Base-by-base conservation (phyloP, 2,888 invertebrate species). In the Andrena fulva region DNA sequence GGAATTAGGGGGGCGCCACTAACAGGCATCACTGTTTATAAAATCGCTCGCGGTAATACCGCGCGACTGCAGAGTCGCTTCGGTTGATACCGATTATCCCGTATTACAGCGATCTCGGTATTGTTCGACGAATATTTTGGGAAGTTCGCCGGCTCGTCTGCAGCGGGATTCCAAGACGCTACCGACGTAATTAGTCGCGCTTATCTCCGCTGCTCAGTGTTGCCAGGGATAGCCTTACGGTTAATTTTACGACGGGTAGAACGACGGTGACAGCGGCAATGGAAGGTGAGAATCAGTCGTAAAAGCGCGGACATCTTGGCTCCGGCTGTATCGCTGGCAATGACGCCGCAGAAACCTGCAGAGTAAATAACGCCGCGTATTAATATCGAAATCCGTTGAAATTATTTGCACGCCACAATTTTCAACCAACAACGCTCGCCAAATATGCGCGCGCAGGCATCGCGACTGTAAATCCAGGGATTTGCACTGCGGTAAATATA, bases 151-250 rank as follows among this genome's bases (percentile, higher is more conserved):
- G 35, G 10, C 27, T 69, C 27, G 20, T 16, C 42, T 59, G 56
- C 27, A 59, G 42, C 24, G 27, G 33, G 16, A 35, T 54, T 59
- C 56, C n/a, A 42, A 59, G 59, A 35, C 42, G 5, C 12, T 8
- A 12, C 16, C 42, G 20, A 59, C 59, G 69, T 59, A 56, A 69
- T 68, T 54, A 56, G 12, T 42, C 27, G 54, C 54, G 42, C 42
- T 69, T 69, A 69, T 59, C 59, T 56, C 16, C 3, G 27, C 2
- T 24, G 16, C 20, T 69, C 69, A 59, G 56, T 69, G 42, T 16
- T 20, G 50, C 48, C 50, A 0, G 10, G 20, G 20, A 10, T 12
- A 20, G 48, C 12, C 56, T 59, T 59, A 50, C 1, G 50, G 27
- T 33, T 16, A 24, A 71, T 62, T 20, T 29, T 35, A 24, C 29